phyloP scores from a whole-genome alignment of 2,888 invertebrate genomes.

The Drosophila fulvimacula region DNA sequence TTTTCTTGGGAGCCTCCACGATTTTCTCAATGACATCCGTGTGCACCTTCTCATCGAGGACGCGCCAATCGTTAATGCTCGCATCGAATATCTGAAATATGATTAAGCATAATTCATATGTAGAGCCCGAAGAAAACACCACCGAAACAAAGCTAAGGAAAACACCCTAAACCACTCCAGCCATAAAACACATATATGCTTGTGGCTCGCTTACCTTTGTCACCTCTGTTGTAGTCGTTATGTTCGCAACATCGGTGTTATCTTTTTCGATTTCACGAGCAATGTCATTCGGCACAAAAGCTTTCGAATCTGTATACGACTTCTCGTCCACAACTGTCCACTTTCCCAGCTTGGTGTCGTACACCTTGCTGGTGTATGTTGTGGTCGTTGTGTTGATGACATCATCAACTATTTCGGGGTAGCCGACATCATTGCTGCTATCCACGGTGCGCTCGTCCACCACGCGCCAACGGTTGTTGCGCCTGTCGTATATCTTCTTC shows the following conservation, averaged over 20 bases:
- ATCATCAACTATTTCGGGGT: conserved; percentile 85
- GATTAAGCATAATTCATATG: not conserved
- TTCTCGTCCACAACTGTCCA: conserved; percentile 85
- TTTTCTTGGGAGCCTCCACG: conserved; percentile 83
- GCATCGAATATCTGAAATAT: conserved; percentile 84
- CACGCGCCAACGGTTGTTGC: conserved; percentile 84
- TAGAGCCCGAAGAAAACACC: conserved; percentile 16
- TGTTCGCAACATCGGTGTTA: conserved; percentile 85
- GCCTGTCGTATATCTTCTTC: conserved; percentile 84
- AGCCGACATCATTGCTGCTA: conserved; percentile 82
- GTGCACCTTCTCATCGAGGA: conserved; percentile 84
- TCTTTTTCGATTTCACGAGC: conserved; percentile 85
- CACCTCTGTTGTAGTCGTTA: conserved; percentile 85
- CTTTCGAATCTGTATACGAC: conserved; percentile 84
- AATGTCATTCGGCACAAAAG: conserved; percentile 84
- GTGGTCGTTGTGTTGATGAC: conserved; percentile 85
- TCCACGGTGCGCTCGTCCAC: conserved; percentile 86
- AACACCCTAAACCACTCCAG: conserved; percentile 18
- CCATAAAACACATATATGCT: not conserved
- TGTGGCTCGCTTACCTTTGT: conserved; percentile 83
- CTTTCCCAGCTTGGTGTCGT: conserved; percentile 84
- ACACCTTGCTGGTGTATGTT: conserved; percentile 85
- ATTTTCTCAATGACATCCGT: conserved; percentile 85
- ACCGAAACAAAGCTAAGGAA: conserved; percentile 4
- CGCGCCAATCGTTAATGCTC: conserved; percentile 85